These are phyloP conservation scores for Mus spretus DNA, from an alignment of 2,797 vertebrate species.

Conservation along the genomic window DNA sequence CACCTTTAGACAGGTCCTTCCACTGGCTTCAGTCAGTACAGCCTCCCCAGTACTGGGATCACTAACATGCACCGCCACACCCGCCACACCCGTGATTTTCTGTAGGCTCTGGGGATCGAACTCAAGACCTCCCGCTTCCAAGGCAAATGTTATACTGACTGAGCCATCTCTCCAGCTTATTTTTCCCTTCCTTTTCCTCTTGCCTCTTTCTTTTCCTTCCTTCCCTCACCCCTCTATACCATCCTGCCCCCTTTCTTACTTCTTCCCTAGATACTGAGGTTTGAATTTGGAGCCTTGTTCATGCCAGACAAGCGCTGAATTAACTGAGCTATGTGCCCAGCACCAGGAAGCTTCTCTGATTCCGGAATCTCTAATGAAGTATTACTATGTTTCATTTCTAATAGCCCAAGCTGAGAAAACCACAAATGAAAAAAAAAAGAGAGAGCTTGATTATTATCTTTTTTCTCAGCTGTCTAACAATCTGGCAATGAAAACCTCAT, in stretches of 20 bases:
- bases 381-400: conserved; percentile 34
- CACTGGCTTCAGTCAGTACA: neutral
- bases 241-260: neutral
- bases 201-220: neutral
- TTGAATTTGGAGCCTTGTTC: neutral
- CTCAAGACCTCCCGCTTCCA: neutral
- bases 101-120: neutral
- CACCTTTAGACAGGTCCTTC: neutral
- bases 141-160: neutral
- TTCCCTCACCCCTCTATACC: neutral
- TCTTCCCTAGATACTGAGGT: neutral
- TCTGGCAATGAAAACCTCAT: conserved; percentile 14
- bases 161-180: neutral
- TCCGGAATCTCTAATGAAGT: neutral
- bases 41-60: neutral
- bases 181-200: neutral
- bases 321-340: neutral
- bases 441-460: conserved; percentile 52
- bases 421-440: neutral
- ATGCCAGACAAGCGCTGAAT: neutral
- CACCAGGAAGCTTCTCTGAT: neutral
- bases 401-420: conserved; percentile 39
- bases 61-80: neutral
- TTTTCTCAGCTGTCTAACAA: conserved; percentile 26
- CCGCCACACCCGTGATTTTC: neutral